Percentiles rank a stretch among this genome's conserved stretches.
Conservation (phyloP, 2,888 invertebrate species). For the Dione juno region DNA sequence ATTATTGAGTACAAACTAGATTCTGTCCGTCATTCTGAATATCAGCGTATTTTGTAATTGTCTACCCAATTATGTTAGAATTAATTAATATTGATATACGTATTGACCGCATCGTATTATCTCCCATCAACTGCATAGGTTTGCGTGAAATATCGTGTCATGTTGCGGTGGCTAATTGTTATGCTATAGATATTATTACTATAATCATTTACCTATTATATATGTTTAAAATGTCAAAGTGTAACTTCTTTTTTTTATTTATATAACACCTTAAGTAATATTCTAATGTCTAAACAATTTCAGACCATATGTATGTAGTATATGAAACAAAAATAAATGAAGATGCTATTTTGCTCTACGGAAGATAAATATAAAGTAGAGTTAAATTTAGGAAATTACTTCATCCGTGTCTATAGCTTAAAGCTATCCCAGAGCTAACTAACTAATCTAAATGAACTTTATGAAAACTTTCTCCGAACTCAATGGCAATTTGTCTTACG, state of each 20-base stretch:
- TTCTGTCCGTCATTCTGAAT: not conserved
- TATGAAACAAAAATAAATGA: too few species aligned
- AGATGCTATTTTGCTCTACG: too few species aligned
- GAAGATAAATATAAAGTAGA: not conserved
- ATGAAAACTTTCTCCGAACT: not conserved
- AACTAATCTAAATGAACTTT: not conserved
- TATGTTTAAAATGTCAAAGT: not conserved
- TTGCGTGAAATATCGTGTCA: slow-evolving; percentile 6
- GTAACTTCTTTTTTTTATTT: too few species aligned
- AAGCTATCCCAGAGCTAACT: not conserved
- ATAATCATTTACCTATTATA: not conserved
- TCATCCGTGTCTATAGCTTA: not conserved
- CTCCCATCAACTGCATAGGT: slow-evolving; percentile 7
- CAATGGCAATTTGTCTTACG: not conserved
- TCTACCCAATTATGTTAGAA: not conserved
- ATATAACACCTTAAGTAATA: too few species aligned
- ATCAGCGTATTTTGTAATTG: not conserved
- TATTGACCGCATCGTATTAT: slow-evolving; percentile 4
- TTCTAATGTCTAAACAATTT: too few species aligned
- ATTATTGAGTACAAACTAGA: not conserved
- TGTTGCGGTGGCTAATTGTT: not conserved
- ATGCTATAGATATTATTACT: not conserved
- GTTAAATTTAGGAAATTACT: not conserved
- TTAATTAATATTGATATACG: not conserved
- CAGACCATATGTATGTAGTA: too few species aligned